A percentile compares a stretch with the other conserved stretches of the same genome.
Conservation (phyloP, 2,797 vertebrate genomes). For the Lutjanus argentimaculatus region DNA sequence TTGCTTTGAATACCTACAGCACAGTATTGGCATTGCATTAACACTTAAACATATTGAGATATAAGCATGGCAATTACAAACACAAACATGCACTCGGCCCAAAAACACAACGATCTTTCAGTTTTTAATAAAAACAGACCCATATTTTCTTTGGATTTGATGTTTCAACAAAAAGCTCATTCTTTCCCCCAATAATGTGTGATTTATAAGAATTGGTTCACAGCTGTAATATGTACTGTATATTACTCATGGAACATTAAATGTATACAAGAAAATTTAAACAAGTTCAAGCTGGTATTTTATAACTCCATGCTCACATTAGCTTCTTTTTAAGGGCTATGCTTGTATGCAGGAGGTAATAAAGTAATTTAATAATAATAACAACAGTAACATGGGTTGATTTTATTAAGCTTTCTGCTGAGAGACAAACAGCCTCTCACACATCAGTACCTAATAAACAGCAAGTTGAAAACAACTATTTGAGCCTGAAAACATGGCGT, state of each 20-base stretch:
- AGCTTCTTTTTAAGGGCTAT: neutral
- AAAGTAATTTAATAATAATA: neutral
- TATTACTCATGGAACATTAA: neutral
- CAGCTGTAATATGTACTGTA: neutral
- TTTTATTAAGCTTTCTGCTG: neutral
- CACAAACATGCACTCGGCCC: neutral
- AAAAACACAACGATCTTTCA: neutral
- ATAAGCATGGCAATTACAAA: neutral
- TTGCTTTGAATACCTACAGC: neutral
- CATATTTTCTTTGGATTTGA: neutral
- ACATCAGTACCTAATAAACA: slow-evolving; percentile 15
- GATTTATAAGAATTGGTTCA: neutral
- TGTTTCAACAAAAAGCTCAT: neutral
- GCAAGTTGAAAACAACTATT: slow-evolving; percentile 21
- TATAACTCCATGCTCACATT: neutral
- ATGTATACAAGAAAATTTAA: neutral
- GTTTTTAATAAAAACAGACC: neutral
- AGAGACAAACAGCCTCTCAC: neutral
- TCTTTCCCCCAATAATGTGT: neutral
- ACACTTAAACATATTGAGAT: neutral
- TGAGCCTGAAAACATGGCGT: neutral
- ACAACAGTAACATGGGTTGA: neutral
- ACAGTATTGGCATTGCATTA: neutral
- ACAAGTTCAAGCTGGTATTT: neutral
- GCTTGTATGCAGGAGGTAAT: neutral